phyloP scores from a whole-genome alignment of 2,113 vertebrate species.

The Bathybates hornii region DNA sequence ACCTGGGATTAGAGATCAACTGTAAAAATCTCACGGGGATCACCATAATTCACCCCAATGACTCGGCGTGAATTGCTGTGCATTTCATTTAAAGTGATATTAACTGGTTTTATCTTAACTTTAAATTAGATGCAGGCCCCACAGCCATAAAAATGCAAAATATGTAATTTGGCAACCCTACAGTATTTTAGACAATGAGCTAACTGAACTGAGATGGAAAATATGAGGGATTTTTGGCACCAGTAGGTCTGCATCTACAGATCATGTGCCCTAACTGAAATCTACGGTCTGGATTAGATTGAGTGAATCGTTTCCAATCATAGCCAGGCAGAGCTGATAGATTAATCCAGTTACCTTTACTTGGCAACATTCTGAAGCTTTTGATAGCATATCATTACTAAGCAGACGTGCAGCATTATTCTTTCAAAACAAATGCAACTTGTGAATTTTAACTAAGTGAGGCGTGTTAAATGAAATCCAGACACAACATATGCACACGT shows the following conservation, averaged over 20 bases:
- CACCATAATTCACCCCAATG: background rate
- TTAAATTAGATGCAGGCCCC: constrained; percentile 28
- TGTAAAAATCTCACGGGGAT: constrained; percentile 4
- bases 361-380: constrained; percentile 18
- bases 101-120: constrained; percentile 19
- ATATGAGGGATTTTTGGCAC: constrained; percentile 33
- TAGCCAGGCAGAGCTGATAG: constrained; percentile 8
- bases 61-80: background rate
- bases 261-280: background rate
- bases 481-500: background rate
- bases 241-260: constrained; percentile 7
- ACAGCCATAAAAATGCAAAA: constrained; percentile 4
- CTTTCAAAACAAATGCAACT: constrained; percentile 40
- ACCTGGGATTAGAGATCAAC: background rate
- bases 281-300: constrained; percentile 52
- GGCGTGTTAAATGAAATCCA: constrained; percentile 36
- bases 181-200: background rate
- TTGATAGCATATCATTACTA: constrained; percentile 16
- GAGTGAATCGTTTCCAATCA: constrained; percentile 47
- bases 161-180: constrained; percentile 18
- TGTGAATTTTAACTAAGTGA: background rate
- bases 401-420: background rate
- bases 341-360: constrained; percentile 32
- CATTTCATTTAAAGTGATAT: background rate
- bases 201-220: constrained; percentile 28